A percentile compares a stretch with the other conserved stretches of the same genome.
phyloP scores from a whole-genome alignment of 37 sponge, comb jelly and placozoan genomes.

The Aphrocallistes beatrix region DNA sequence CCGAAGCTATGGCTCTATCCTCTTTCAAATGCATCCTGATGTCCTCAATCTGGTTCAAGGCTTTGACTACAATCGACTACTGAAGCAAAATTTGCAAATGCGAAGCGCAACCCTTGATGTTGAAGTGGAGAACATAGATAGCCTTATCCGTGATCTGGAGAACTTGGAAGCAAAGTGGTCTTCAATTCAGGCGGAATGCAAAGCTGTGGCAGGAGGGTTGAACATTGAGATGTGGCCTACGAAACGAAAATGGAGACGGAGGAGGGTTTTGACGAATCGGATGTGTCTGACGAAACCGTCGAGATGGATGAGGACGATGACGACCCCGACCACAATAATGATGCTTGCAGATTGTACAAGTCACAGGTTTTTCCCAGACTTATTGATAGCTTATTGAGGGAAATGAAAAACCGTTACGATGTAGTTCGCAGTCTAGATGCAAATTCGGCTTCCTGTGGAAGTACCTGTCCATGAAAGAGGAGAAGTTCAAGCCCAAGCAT shows the following conservation, averaged over 20 bases:
- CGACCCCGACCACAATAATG: constrained; percentile 12
- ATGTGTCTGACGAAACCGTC: background rate
- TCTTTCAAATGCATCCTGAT: constrained; percentile 9
- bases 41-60: constrained; percentile 25
- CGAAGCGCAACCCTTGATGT: no score
- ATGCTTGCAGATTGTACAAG: constrained; percentile 13
- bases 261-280: background rate
- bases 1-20: constrained; percentile 1
- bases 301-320: constrained; percentile 7
- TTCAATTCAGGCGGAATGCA: background rate
- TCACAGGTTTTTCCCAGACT: constrained; percentile 7
- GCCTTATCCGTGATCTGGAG: no score
- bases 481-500: background rate
- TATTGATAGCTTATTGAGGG: constrained; percentile 7
- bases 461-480: background rate
- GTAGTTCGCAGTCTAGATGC: background rate
- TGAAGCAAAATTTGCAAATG: no score
- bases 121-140: no score
- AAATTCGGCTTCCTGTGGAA: background rate
- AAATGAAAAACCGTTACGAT: background rate
- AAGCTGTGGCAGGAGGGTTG: constrained; percentile 5
- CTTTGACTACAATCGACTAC: constrained; percentile 13
- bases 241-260: background rate
- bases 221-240: background rate
- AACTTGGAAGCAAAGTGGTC: no score